Evolutionary conservation across 1,140 invertebrate species (phyloP), one percentile per base, ranked within the genome.

Genomic region (Caerostris darwini): DNA sequence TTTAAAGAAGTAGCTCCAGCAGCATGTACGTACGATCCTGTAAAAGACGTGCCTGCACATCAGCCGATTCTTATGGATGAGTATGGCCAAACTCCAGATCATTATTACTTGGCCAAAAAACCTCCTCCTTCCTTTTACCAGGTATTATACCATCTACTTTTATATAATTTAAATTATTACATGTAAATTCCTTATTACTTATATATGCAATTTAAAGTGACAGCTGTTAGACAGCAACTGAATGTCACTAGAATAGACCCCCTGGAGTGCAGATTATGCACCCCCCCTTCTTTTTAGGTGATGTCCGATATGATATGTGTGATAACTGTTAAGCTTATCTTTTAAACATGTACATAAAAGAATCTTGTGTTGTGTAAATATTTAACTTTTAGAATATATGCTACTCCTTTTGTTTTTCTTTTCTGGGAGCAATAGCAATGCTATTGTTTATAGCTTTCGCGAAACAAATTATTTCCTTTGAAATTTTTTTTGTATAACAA

Each of bases 21-120:
- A 19, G 56, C 77, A 10, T 54, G 90, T 67, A 64, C 71, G 7
- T 34, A 50, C n/a, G 91, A 92, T 5, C 3, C n/a, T 7, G n/a
- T 19, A n/a, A 93, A 88, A 88, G 92, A 93, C 19, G 17, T 56
- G 54, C 14, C 82, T 34, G 57, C 88, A 34, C 77, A 54, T 5
- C 7, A 85, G 3, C 17, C 82, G 3, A 95, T 95, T 61, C 17
- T 95, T 53, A 95, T 95, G 94, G 95, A 95, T 77, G 94, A 95
- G 67, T 95, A 90, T 82, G 95, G 95, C 7, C 95, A 95, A 90
- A 95, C 95, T 54, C 95, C 95, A 7, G 95, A 95, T 82, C 95
- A 95, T 86, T 95, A 81, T 86, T 95, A 95, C 77, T 90, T 95
- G n/a, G 95, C 94, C 3, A 94, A 61, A 90, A 89, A 92, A 34